These are phyloP conservation scores for Columbina picui DNA, from an alignment of 2,113 vertebrate species.

Conservation along the genomic window DNA sequence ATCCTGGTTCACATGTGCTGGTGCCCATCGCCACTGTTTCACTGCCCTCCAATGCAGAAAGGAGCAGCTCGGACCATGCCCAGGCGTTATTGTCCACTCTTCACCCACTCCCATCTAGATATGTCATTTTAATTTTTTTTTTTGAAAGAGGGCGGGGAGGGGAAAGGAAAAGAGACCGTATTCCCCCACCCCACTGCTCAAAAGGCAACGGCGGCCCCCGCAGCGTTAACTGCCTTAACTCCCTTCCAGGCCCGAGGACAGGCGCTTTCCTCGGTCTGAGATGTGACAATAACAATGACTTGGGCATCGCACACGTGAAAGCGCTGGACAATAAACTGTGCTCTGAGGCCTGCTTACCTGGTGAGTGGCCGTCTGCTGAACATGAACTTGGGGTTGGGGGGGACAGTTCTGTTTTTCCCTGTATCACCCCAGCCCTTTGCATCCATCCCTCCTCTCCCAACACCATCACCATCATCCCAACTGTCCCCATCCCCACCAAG, in stretches of 20 bases:
- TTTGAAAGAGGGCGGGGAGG: slow-evolving; percentile 24
- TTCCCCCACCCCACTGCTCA: background rate
- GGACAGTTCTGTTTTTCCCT: slow-evolving; percentile 8
- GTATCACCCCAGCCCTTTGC: background rate
- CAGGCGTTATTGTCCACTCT: slow-evolving; percentile 65
- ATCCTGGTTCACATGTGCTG: background rate
- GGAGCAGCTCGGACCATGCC: background rate
- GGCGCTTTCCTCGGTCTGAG: slow-evolving; percentile 87
- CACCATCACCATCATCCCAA: background rate
- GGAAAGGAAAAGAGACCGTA: slow-evolving; percentile 52
- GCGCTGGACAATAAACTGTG: slow-evolving; percentile 98
- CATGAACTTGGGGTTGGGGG: slow-evolving; percentile 80
- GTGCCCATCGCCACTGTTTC: background rate
- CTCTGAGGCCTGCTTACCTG: slow-evolving; percentile 94
- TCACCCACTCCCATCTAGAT: slow-evolving; percentile 13
- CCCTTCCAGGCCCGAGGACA: slow-evolving; percentile 85
- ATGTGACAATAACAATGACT: slow-evolving; percentile 99
- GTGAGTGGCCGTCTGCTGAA: slow-evolving; percentile 96
- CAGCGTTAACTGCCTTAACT: slow-evolving; percentile 80
- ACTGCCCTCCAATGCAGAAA: background rate
- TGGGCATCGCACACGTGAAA: slow-evolving; percentile 92
- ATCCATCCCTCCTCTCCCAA: background rate
- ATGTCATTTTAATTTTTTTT: background rate
- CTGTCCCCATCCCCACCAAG: background rate
- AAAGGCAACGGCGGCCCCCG: slow-evolving; percentile 14